Conservation (phyloP, 2,113 vertebrate species). For the Steatornis caripensis region DNA sequence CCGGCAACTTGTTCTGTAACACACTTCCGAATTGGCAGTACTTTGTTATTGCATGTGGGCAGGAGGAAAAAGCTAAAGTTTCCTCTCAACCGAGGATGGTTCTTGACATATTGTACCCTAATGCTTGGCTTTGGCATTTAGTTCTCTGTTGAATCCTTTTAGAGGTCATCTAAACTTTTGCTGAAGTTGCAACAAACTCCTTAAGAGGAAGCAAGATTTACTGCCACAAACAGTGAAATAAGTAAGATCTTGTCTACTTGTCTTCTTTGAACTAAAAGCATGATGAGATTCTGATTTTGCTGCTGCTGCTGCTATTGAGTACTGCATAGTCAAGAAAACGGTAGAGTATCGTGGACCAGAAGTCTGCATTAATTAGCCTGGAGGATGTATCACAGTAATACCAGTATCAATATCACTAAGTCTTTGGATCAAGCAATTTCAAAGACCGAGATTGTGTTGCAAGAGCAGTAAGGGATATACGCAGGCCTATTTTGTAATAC, state of each 20-base stretch:
- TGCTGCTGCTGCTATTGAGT: not conserved
- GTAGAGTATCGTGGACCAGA: not conserved
- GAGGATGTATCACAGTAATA: not conserved
- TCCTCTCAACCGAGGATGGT: not conserved
- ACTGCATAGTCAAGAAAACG: not conserved
- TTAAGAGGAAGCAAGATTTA: not conserved
- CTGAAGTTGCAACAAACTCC: not conserved
- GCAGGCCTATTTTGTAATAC: not conserved
- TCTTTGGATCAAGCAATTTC: not conserved
- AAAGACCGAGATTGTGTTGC: not conserved
- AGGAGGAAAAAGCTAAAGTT: not conserved
- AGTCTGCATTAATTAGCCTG: not conserved
- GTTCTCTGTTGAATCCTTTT: not conserved
- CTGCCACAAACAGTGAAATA: not conserved
- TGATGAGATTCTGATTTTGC: not conserved
- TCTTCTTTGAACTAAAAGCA: not conserved
- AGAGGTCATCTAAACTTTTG: not conserved
- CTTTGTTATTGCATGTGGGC: accelerated
- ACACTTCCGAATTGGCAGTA: not conserved
- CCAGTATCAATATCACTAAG: not conserved
- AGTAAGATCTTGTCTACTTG: not conserved
- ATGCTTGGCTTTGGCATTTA: not conserved
- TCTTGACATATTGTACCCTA: not conserved
- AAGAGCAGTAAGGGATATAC: not conserved
- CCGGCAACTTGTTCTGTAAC: not conserved